Percentiles rank a stretch among this genome's conserved stretches.
These are phyloP conservation scores for Tauraco erythrolophus DNA, from an alignment of 2,113 vertebrate genomes.

Conservation along the genomic window DNA sequence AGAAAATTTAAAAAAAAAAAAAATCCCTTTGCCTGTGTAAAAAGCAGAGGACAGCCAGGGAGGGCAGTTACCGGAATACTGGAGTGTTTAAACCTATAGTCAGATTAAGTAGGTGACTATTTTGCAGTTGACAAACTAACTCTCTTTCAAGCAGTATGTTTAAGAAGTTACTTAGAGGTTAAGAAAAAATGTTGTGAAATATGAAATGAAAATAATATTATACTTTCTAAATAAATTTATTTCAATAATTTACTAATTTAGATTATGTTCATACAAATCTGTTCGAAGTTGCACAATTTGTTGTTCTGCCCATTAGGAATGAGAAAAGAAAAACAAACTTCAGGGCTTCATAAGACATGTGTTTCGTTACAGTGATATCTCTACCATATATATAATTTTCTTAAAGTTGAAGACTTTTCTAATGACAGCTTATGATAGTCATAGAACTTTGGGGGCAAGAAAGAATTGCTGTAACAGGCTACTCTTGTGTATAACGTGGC, in stretches of 20 bases:
- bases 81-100: not conserved
- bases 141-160: not conserved
- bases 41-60: not conserved
- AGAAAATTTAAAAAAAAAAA: not conserved
- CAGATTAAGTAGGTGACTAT: not conserved
- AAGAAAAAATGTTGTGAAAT: not conserved
- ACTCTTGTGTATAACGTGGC: not conserved
- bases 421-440: not conserved
- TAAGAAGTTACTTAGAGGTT: not conserved
- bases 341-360: not conserved
- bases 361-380: not conserved
- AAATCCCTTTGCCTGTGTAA: accelerated
- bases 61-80: not conserved
- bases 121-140: not conserved
- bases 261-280: not conserved
- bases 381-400: not conserved
- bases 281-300: not conserved
- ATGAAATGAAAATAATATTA: not conserved
- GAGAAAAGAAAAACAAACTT: not conserved
- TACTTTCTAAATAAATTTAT: not conserved
- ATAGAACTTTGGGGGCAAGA: not conserved
- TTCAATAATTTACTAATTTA: not conserved
- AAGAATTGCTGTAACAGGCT: not conserved
- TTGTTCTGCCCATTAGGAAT: not conserved
- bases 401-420: not conserved